Evolutionary conservation across 2,888 invertebrate species (phyloP).

Genomic region (Antheraea yamamai): DNA sequence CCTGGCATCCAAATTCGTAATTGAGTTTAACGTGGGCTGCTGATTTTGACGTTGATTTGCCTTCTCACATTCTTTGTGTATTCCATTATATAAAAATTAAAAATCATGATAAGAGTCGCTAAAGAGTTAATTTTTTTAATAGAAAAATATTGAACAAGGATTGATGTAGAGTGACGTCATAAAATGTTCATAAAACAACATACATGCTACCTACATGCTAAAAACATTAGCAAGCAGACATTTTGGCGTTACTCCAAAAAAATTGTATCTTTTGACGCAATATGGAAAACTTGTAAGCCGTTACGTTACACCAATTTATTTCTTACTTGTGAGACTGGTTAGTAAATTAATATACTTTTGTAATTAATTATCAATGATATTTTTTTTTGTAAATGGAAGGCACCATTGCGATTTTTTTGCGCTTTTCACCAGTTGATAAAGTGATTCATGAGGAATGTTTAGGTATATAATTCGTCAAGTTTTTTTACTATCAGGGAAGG

Average conservation of each 20-base stretch:
- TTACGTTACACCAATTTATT: conserved; percentile 12
- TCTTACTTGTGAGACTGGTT: background rate
- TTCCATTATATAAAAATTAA: background rate
- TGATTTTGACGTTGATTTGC: too few species aligned
- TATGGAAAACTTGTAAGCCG: conserved; percentile 20
- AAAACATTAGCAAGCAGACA: conserved; percentile 20
- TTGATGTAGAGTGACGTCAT: background rate
- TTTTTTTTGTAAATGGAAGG: background rate
- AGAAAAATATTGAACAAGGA: background rate
- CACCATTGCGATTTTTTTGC: too few species aligned
- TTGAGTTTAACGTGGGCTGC: too few species aligned
- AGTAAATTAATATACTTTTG: background rate
- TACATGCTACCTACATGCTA: conserved; percentile 16
- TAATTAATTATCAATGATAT: background rate
- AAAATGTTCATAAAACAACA: background rate
- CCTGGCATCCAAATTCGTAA: too few species aligned
- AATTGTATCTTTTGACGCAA: conserved; percentile 20
- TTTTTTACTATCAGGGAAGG: too few species aligned
- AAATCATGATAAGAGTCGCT: background rate
- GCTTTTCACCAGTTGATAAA: too few species aligned
- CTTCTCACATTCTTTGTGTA: background rate
- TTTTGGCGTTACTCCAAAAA: conserved; percentile 25
- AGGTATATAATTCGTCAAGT: too few species aligned
- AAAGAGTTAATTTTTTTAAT: background rate
- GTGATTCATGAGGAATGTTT: too few species aligned